Conservation (phyloP, 2,888 invertebrate species). For the Scaptomyza reducta region DNA sequence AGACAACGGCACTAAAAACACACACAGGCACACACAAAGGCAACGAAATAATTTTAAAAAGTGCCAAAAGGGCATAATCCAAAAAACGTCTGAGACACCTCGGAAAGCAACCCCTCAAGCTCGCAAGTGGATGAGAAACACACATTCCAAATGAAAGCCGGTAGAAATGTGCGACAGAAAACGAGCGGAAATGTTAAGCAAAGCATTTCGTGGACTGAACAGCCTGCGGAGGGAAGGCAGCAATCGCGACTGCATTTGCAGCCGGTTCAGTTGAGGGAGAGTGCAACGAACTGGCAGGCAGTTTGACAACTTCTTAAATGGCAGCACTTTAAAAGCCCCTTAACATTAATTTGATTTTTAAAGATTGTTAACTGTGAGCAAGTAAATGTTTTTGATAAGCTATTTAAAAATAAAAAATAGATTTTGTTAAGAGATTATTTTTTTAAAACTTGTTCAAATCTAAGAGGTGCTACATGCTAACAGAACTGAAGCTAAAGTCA, state of each 20-base stretch:
- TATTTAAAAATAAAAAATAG: neutral
- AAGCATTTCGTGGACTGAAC: conserved; percentile 32
- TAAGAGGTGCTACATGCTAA: neutral
- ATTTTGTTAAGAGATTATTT: neutral
- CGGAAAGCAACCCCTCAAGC: conserved; percentile 65
- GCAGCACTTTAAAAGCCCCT: conserved; percentile 35
- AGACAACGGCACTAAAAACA: conserved; percentile 31
- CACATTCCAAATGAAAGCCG: conserved; percentile 58
- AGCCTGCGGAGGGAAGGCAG: conserved; percentile 4
- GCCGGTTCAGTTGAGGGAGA: conserved; percentile 22
- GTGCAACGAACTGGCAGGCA: conserved; percentile 56
- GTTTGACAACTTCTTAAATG: conserved; percentile 55
- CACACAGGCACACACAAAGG: conserved; percentile 23
- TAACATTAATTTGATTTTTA: conserved; percentile 16
- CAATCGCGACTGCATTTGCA: conserved; percentile 34
- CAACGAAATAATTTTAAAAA: conserved; percentile 71
- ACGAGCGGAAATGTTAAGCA: conserved; percentile 67
- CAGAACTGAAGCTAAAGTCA: neutral
- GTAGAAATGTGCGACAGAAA: conserved; percentile 56
- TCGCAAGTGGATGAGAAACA: conserved; percentile 56
- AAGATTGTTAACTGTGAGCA: neutral
- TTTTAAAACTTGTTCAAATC: neutral
- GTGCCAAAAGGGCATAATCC: conserved; percentile 76
- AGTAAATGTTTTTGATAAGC: neutral
- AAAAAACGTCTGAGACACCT: conserved; percentile 62